Base-by-base conservation (phyloP, 2,113 vertebrate genomes). In the Synodontis membranacea region DNA sequence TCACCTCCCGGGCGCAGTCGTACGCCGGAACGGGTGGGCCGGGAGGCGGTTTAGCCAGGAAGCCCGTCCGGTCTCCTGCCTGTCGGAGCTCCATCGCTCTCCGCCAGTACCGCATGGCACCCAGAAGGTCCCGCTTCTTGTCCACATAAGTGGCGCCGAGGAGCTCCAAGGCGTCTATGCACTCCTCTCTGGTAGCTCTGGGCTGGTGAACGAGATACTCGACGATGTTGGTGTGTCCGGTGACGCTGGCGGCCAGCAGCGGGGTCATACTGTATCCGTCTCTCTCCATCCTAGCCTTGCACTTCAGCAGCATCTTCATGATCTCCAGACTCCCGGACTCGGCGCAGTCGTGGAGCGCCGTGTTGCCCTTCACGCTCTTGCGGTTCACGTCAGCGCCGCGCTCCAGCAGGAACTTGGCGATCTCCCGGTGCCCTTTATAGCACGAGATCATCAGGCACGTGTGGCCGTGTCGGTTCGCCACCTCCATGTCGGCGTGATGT, bases 381-480 rank as follows among this genome's bases (percentile, higher is more conserved):
- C 97, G 96, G 94, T 98, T 98, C 80, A 98, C 97, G 1, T 97
- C 96, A 0, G 97, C 97, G 0, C 97, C 97, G 0, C 94, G 95
- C 93, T 98, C 97, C 85, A 99, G 94, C 75, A 99, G 92, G 89
- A 97, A 99, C 89, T 96, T 96, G 14, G 97, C 97, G 3, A 99
- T 99, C 89, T 99, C 97, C 21, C 95, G 94, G 93, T 98, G 97
- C 88, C 97, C 97, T 88, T 99, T 99, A 91, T 99, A 99, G 90
- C 97, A 99, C 1, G 97, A 97, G 88, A 99, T 99, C 97, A 99
- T 99, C 88, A 99, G 93, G 89, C 97, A 99, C 11, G 97, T 99
- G 91, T 99, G 97, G 0, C 97, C 97, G n/a, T 99, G 97, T 64
- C 97, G 93, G 93, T 99, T 99, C 42, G 97, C 97, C 12, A 99